Base-by-base conservation (phyloP, 37 sponge, comb jelly and placozoan species). In the Diacarnus erythraeanus region DNA sequence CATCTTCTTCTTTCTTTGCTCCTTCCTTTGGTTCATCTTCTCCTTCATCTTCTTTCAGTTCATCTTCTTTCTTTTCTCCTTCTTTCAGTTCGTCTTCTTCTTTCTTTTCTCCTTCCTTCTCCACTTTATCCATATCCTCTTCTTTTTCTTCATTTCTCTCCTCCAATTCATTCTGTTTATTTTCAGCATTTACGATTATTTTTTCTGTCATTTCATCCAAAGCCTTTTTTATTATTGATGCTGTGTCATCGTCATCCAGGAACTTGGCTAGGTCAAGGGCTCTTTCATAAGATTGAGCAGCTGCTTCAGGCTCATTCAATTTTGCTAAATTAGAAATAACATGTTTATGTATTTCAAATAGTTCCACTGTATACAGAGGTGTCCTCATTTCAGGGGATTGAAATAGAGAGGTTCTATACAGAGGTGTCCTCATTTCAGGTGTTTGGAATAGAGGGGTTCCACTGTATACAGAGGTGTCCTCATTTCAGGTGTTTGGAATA, bases 161-260 rank as follows among this genome's bases (percentile, higher is more conserved):
- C 31, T 30, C 9, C 17, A 8, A 3, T 31, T 6, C 66, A 5
- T 65, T 5, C 31, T 65, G 35, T 65, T 65, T 30, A 18, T 65
- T 31, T 30, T 10, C 31, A 17, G 2, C 34, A 31, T 60, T 25
- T 59, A n/a, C 18, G 23, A 17, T 27, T 59, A 10, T 10, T 10
- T 59, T 10, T 65, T 2, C 66, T 34, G 5, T 2, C 66, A 20
- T 35, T 30, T 92, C 93, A 57, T 86, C 82, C 38, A 95, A 42
- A 38, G 96, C 96, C 57, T 74, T 89, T 73, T 81, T 77, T 41
- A 95, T 89, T 23, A 83, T 93, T 26, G 56, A 77, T 36, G 83
- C 84, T 2, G 87, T 70, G 4, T 57, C 58, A 27, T 83, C 71
- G 64, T 95, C 96, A 1, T 74, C 77, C 35, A 92, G 30, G 29